Evolutionary conservation across 2,888 invertebrate genomes (phyloP), one percentile per base, ranked within the genome.

Genomic region (Dynastes maya): DNA sequence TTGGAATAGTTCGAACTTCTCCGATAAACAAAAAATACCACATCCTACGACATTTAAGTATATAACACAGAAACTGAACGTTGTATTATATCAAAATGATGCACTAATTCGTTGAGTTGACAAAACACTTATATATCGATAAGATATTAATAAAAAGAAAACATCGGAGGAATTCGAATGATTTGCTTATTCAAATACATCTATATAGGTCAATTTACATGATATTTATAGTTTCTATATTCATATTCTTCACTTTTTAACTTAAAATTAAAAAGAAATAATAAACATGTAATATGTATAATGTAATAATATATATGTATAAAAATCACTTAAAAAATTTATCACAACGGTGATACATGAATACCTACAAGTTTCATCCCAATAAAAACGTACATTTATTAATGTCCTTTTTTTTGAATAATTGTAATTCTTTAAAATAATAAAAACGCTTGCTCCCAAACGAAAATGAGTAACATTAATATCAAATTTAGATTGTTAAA

Each of bases 241-340:
- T 53, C n/a, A 53, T 53, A 6, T 53, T 16, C 11, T 8, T 51
- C 51, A n/a, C 9, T 58, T 13, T 8, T 16, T 61, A 61, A 9
- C 22, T 61, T 61, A 61, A 29, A 11, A 27, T 22, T 27, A 61
- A 61, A 61, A 61, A 16, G 11, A 27, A 61, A 61, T 16, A 27
- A 16, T 27, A 11, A 27, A 6, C 27, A 45, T 8, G 11, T 45
- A 22, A 61, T 61, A 29, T 61, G 61, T 61, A 55, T 61, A 27
- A n/a, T 53, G 53, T 53, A 53, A 53, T 53, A 32, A 65, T 37
- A 40, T 65, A 37, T 11, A 67, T 40, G 22, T 49, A 27, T 27
- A 68, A 68, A 68, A 68, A 65, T 65, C 65, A 64, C 64, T 64
- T 64, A 27, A 32, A 63, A 37, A 65, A 67, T 45, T 45, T 68